Percentiles rank a stretch among this genome's conserved stretches.
These are phyloP conservation scores for Tachuris rubrigastra DNA, from an alignment of 2,113 vertebrate species.

Conservation along the genomic window DNA sequence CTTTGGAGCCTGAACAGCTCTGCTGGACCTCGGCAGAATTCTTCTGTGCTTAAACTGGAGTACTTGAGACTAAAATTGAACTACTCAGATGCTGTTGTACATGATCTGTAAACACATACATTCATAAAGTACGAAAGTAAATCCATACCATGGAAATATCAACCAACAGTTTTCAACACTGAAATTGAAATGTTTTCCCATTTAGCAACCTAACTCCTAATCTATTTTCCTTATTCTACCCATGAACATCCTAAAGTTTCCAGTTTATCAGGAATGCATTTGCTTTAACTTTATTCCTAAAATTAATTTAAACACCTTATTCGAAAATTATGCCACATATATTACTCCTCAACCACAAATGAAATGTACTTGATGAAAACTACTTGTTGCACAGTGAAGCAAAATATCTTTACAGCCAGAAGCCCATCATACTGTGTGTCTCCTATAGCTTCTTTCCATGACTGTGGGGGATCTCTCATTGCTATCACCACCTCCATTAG, in stretches of 20 bases:
- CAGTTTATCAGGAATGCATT: neutral
- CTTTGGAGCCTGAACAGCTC: neutral
- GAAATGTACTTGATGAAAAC: neutral
- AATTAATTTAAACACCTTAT: neutral
- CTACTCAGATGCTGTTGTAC: neutral
- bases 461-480: neutral
- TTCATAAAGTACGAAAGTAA: neutral
- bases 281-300: neutral
- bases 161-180: neutral
- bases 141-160: neutral
- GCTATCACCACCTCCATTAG: neutral
- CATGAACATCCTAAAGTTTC: neutral
- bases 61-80: neutral
- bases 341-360: neutral
- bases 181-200: slow-evolving; percentile 53
- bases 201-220: neutral
- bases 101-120: neutral
- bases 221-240: neutral
- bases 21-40: neutral
- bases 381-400: neutral
- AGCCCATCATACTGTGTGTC: neutral
- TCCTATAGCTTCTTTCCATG: neutral
- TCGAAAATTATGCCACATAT: no score
- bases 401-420: neutral
- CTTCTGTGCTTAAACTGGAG: neutral